Conservation (phyloP, 92 coral and sea anemone genomes). For the Porites evermanni region DNA sequence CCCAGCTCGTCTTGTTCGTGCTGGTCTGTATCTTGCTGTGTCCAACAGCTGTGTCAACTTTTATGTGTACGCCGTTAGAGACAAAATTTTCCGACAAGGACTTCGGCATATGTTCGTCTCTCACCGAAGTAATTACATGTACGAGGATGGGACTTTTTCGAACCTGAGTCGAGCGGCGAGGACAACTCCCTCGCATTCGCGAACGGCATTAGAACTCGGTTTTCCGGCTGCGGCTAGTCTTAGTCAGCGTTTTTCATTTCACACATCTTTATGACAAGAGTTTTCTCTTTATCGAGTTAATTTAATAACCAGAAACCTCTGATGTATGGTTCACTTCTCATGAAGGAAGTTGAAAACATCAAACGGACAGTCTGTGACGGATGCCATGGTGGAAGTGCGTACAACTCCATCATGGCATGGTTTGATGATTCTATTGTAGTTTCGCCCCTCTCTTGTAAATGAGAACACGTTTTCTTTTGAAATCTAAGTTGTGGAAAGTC, state of each 20-base stretch:
- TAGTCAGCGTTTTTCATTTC: not conserved
- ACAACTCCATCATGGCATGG: not conserved
- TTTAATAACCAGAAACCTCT: no score
- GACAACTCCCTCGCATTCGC: not conserved
- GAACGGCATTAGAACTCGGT: not conserved
- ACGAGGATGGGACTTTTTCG: conserved; percentile 3
- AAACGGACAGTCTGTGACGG: not conserved
- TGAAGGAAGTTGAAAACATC: not conserved
- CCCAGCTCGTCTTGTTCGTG: conserved; percentile 47
- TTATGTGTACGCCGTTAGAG: conserved; percentile 54
- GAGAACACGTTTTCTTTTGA: no score
- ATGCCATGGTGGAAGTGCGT: not conserved
- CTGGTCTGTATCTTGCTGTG: conserved; percentile 53
- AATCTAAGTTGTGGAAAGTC: no score
- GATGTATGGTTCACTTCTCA: not conserved
- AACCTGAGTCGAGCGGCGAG: conserved; percentile 13
- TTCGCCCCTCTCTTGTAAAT: no score
- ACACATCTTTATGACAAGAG: not conserved
- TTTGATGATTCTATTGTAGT: no score
- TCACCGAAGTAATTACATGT: conserved; percentile 1
- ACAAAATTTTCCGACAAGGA: conserved; percentile 43
- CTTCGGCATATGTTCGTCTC: conserved; percentile 16
- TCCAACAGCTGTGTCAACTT: conserved; percentile 57
- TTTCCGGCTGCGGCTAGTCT: not conserved
- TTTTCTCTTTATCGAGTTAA: no score